Base-by-base conservation (phyloP, 1,140 invertebrate genomes). In the Tetramorium simillimum region DNA sequence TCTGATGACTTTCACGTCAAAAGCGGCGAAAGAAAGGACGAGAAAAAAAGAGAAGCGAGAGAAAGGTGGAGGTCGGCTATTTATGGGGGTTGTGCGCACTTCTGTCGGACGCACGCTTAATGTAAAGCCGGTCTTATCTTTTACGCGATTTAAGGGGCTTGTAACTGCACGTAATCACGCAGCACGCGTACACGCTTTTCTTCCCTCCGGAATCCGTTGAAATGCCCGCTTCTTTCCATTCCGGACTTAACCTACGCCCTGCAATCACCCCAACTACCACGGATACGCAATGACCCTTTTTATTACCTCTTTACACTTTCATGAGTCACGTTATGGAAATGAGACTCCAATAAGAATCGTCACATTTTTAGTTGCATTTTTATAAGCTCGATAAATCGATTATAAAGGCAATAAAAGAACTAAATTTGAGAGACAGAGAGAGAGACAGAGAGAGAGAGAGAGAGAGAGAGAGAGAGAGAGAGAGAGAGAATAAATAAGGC, bases 81-180 rank as follows among this genome's bases (percentile, higher is more conserved):
- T 91, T 91, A 91, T 86, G 81, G 84, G 90, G 88, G 65, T 91
- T 86, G 90, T 75, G 88, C 80, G 87, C 70, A 51, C 82, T 86
- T 86, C 84, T 88, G 87, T 90, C 87, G 78, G 77, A 85, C 78
- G 82, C 77, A 63, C 77, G 90, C 88, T 91, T 91, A 90, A 91
- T 86, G 90, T 89, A 91, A 91, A 91, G 90, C 86, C 78, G 75
- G 88, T 62, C 90, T 91, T 91, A 91, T 91, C 90, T 91, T 91
- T 91, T 90, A 90, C 88, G 86, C 90, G 90, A 91, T 91, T 91
- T 91, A 91, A 91, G 86, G 82, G 88, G 78, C 69, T 88, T 90
- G 89, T 91, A 91, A 91, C 90, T 89, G 88, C 89, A n/a, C 89
- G 88, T 91, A 91, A 91, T 91, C 90, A 91, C 90, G 90, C 90